phyloP scores from a whole-genome alignment of 2,797 vertebrate genomes.

The Lacerta viridis region DNA sequence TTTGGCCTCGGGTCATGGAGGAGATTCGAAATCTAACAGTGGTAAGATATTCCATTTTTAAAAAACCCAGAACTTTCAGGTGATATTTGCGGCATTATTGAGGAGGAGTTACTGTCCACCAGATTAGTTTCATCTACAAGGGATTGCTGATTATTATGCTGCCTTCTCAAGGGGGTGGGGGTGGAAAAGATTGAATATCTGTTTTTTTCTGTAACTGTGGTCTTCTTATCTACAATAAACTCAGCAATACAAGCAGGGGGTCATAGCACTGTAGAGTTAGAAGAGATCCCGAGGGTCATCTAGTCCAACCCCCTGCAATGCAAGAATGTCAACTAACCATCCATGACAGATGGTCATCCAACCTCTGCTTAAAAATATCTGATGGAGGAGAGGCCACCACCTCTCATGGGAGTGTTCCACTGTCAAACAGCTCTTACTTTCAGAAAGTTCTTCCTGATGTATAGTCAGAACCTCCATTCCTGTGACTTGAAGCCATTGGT shows the following conservation, averaged over 20 bases:
- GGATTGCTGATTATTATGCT: background rate
- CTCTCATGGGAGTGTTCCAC: too few species aligned
- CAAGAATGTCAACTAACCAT: too few species aligned
- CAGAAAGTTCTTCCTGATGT: too few species aligned
- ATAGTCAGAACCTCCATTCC: too few species aligned
- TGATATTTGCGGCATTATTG: background rate
- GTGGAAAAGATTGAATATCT: background rate
- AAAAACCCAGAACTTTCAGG: background rate
- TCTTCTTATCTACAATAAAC: background rate
- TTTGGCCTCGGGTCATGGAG: slow-evolving; percentile 99
- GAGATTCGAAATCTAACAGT: slow-evolving; percentile 97
- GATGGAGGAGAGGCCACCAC: too few species aligned
- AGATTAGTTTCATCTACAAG: background rate
- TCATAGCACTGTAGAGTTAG: too few species aligned
- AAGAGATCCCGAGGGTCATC: too few species aligned
- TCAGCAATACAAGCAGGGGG: background rate
- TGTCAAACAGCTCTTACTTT: too few species aligned
- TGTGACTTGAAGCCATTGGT: too few species aligned
- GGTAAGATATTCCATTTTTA: slow-evolving; percentile 80
- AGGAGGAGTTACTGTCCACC: background rate
- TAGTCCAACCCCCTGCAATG: too few species aligned
- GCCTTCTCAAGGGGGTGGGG: background rate
- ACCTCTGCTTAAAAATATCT: too few species aligned
- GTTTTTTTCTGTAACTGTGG: background rate
- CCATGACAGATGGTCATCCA: too few species aligned